Base-by-base conservation (phyloP, 2,797 vertebrate species). In the Siniperca scherzeri region DNA sequence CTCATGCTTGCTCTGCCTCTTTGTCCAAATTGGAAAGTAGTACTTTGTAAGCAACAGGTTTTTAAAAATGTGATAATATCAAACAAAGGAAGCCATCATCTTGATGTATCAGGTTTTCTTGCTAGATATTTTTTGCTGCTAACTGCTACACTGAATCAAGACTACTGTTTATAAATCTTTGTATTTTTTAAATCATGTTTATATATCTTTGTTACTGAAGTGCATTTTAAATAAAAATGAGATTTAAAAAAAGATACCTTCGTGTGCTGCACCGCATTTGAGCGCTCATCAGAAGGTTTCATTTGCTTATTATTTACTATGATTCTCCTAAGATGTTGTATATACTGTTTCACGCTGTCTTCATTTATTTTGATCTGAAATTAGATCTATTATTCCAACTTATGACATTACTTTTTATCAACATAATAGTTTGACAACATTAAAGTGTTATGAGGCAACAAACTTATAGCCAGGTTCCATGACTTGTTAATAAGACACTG, bases 211-310 rank as follows among this genome's bases (percentile, higher is more conserved):
- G 19, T 65, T 40, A 22, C 36, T 52, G 3, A 78, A 73, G 27
- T 70, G n/a, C 21, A 8, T 46, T 68, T 2, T 62, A 0, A 73
- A 71, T 84, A 78, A 77, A 81, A 55, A 17, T 11, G 2, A 48
- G 17, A 17, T 17, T 2, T 42, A 14, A 27, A 70, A 57, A 21
- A n/a, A n/a, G 3, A 78, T 30, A 1, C 1, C 13, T 70, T 33
- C 57, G 25, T 69, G 7, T 66, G 3, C 65, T 27, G 27, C 25
- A 13, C 3, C 66, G 42, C 7, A 67, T 27, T 13, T 68, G 42
- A 68, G 42, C 0, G 1, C n/a, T 66, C 5, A 40, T 52, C 3
- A 14, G 6, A 25, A 30, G 3, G 16, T 65, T 19, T 1, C 12
- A 22, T 40, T 40, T 56, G 33, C n/a, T 42, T 8, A 75, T 33